Evolutionary conservation across 2,888 invertebrate genomes (phyloP).

Genomic region (Leptopterna dolabrata): DNA sequence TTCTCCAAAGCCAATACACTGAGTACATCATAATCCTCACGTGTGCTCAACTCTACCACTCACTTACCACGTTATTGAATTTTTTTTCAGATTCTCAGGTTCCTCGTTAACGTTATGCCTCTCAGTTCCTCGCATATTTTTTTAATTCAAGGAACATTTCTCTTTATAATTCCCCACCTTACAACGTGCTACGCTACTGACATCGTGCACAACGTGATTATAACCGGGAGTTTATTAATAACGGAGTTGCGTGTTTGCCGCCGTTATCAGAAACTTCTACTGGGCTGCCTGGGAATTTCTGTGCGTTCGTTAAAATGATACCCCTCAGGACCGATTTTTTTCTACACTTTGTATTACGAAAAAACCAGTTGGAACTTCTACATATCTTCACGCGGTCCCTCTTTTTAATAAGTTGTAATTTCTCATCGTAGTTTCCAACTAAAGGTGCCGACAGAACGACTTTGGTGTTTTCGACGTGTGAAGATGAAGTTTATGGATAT

Average conservation of each 20-base stretch:
- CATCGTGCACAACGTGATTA: background rate
- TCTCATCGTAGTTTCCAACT: too few species aligned
- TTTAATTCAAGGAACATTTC: background rate
- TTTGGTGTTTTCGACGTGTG: too few species aligned
- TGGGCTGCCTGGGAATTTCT: background rate
- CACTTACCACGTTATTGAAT: too few species aligned
- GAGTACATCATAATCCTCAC: too few species aligned
- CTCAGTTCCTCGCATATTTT: background rate
- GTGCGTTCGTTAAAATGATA: background rate
- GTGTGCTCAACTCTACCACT: too few species aligned
- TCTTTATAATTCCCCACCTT: background rate
- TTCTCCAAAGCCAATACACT: too few species aligned
- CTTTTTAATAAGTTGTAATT: too few species aligned
- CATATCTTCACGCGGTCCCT: background rate
- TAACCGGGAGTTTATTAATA: conserved; percentile 2
- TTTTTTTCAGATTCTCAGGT: too few species aligned
- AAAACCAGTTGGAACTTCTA: background rate
- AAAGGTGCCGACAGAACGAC: too few species aligned
- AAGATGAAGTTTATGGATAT: too few species aligned
- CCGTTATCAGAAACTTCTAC: background rate
- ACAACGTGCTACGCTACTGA: background rate
- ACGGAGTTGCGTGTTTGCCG: background rate
- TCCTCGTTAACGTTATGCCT: too few species aligned
- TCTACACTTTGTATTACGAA: background rate
- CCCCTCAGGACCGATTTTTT: background rate